Conservation (phyloP, 2,797 vertebrate genomes). For the Helostoma temminkii region DNA sequence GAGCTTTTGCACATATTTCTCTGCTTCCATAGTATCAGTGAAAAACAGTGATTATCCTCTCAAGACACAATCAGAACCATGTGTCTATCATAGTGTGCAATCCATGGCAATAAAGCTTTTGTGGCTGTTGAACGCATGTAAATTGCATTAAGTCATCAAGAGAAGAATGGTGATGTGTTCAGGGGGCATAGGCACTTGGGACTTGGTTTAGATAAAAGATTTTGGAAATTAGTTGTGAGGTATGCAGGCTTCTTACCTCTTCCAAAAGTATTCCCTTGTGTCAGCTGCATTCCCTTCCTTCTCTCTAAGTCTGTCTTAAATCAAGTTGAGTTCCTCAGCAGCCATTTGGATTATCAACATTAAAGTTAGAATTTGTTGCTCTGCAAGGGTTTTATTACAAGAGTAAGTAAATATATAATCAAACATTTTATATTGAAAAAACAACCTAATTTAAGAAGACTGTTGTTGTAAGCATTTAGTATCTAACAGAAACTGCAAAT, state of each 20-base stretch:
- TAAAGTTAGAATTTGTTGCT: constrained; percentile 5
- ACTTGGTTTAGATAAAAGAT: constrained; percentile 64
- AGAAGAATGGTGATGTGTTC: constrained; percentile 52
- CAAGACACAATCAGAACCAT: constrained; percentile 76
- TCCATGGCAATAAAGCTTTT: constrained; percentile 70
- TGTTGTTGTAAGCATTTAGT: background rate
- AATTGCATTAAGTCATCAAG: constrained; percentile 77
- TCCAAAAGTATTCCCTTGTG: constrained; percentile 55
- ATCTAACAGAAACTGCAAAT: background rate
- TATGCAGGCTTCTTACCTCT: constrained; percentile 60
- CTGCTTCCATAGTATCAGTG: constrained; percentile 74
- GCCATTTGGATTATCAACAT: constrained; percentile 36
- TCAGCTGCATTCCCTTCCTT: constrained; percentile 37
- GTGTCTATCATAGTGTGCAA: constrained; percentile 75
- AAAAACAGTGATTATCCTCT: constrained; percentile 78
- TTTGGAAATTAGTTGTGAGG: constrained; percentile 63
- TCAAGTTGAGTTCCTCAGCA: constrained; percentile 48
- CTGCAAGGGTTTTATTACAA: constrained; percentile 21
- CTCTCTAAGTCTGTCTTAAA: constrained; percentile 48
- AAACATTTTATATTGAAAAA: background rate
- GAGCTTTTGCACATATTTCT: constrained; percentile 71
- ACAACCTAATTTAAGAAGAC: no score
- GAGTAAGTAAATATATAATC: background rate
- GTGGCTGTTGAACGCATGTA: constrained; percentile 68
- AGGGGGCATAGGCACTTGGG: constrained; percentile 50